Percentiles rank a stretch among this genome's conserved stretches.
Conservation (phyloP, 92 coral and sea anemone genomes). For the Bergia sp. region DNA sequence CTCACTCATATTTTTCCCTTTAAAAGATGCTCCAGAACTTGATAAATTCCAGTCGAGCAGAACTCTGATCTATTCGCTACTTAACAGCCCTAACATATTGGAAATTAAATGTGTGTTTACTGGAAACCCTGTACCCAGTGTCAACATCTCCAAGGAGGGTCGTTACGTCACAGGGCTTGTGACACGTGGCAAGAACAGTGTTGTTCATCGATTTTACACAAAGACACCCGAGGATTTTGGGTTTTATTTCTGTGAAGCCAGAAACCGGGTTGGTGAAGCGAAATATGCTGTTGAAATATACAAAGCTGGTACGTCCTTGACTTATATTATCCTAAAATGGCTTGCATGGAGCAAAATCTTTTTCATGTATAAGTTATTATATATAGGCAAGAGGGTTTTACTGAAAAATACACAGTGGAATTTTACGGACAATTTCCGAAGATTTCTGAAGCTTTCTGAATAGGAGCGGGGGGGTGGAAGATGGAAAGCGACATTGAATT, state of each 20-base stretch:
- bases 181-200: constrained; percentile 39
- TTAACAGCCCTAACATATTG: constrained; percentile 29
- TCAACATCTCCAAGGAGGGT: constrained; percentile 57
- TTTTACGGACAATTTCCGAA: no score
- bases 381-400: no score
- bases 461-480: no score
- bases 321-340: background rate
- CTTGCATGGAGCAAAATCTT: no score
- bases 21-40: constrained; percentile 52
- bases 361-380: no score
- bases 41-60: constrained; percentile 46
- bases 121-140: constrained; percentile 70
- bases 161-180: constrained; percentile 45
- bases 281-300: constrained; percentile 64
- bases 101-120: constrained; percentile 63
- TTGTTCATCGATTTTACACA: constrained; percentile 49
- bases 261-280: constrained; percentile 54
- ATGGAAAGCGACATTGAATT: no score
- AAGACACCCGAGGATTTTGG: constrained; percentile 64
- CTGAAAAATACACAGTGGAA: no score
- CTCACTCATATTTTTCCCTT: background rate
- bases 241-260: constrained; percentile 68
- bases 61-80: constrained; percentile 33
- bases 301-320: constrained; percentile 53
- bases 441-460: no score